Evolutionary conservation across 2,888 invertebrate species (phyloP).

Genomic region (Nemotelus nigrinus): DNA sequence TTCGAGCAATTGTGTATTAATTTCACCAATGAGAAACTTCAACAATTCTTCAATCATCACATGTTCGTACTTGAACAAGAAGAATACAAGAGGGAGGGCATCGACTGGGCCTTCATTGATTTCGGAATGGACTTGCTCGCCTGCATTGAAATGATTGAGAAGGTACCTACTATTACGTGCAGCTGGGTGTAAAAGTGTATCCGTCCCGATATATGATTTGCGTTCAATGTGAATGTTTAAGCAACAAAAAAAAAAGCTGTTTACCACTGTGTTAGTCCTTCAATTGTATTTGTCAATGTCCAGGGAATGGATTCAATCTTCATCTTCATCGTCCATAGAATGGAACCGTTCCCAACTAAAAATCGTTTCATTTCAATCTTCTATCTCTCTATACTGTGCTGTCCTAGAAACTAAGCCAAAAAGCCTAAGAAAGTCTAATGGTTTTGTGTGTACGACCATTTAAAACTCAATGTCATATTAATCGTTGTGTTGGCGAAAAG

Average conservation of each 20-base stretch:
- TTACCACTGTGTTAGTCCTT: too few species aligned
- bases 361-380: not conserved
- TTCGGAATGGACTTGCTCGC: conserved; percentile 96
- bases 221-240: too few species aligned
- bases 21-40: conserved; percentile 97
- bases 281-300: not conserved
- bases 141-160: conserved; percentile 95
- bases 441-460: conserved; percentile 26
- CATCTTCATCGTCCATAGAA: not conserved
- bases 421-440: not conserved
- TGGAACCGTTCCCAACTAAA: not conserved
- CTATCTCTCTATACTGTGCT: not conserved
- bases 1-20: conserved; percentile 99
- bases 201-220: too few species aligned
- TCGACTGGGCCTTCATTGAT: conserved; percentile 96
- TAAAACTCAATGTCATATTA: not conserved
- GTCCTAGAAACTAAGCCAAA: not conserved
- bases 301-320: conserved; percentile 26
- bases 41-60: conserved; percentile 99
- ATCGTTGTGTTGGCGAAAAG: conserved; percentile 6
- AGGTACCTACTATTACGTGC: conserved; percentile 70
- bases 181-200: too few species aligned
- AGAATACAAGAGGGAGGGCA: conserved; percentile 93
- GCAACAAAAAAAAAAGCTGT: too few species aligned
- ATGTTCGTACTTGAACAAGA: conserved; percentile 98